phyloP scores from a whole-genome alignment of 2,888 invertebrate species.

The Agrotis ipsilon region DNA sequence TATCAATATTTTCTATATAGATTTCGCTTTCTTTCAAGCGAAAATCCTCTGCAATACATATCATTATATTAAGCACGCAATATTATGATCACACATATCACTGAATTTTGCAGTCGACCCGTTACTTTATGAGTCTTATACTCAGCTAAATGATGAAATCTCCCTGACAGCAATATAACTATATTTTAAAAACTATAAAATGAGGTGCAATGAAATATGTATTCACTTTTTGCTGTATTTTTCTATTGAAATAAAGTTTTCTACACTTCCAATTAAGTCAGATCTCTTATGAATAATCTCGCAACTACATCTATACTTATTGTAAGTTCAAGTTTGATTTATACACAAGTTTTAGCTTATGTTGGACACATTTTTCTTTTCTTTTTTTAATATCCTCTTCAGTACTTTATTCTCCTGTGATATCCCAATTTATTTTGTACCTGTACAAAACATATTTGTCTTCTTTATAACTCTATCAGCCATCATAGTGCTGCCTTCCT shows the following conservation, averaged over 20 bases:
- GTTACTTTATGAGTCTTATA: background rate
- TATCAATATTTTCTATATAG: conserved; percentile 35
- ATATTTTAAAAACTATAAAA: too few relatives aligned
- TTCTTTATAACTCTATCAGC: background rate
- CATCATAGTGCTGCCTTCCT: background rate
- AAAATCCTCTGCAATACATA: conserved; percentile 67
- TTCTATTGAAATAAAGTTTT: background rate
- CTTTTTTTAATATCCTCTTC: background rate
- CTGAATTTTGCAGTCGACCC: conserved; percentile 56
- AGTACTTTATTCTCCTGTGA: background rate
- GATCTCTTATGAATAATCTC: background rate
- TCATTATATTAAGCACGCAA: conserved; percentile 73
- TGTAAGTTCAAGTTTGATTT: background rate
- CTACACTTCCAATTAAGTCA: background rate
- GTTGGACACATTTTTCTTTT: conserved; percentile 17
- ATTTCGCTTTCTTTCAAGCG: conserved; percentile 34
- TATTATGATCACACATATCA: conserved; percentile 55
- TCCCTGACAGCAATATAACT: too few relatives aligned
- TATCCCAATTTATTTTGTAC: background rate
- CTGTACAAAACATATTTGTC: accelerated
- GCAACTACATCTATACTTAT: background rate
- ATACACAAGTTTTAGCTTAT: background rate
- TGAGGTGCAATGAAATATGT: too few relatives aligned
- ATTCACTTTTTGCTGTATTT: background rate
- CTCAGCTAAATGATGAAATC: background rate